These are phyloP conservation scores for Ellobius talpinus DNA, from an alignment of 2,113 vertebrate genomes.

Conservation along the genomic window DNA sequence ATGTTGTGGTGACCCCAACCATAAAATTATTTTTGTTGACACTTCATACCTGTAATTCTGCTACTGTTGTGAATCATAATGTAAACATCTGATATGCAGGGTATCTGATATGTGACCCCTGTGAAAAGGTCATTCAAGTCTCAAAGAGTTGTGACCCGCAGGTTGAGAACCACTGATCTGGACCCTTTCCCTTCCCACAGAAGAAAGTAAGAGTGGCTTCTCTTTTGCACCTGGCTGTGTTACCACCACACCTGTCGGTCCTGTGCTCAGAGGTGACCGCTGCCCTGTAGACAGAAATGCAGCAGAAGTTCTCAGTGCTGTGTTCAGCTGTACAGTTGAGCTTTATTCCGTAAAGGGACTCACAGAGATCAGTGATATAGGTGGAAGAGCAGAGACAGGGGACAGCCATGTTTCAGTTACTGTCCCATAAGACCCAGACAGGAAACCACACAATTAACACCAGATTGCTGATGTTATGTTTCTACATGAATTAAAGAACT, in stretches of 20 bases:
- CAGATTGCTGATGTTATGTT: background rate
- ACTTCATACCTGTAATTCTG: background rate
- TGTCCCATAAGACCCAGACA: too few relatives aligned
- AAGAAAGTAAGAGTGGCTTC: background rate
- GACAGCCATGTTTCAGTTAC: background rate
- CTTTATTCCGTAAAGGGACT: background rate
- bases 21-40: background rate
- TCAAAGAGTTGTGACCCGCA: background rate
- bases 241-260: too few relatives aligned
- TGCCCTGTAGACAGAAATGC: background rate
- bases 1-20: background rate
- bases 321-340: background rate
- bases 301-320: background rate
- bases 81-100: background rate
- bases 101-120: background rate
- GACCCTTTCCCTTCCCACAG: background rate
- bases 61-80: background rate
- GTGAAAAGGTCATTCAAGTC: too few relatives aligned
- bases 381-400: background rate
- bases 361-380: background rate
- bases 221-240: background rate
- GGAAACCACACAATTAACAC: background rate
- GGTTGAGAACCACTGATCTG: background rate
- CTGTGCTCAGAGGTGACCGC: too few relatives aligned
- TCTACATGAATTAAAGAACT: background rate